Conservation (phyloP, 2,797 vertebrate genomes). For the Thaleichthys pacificus region DNA sequence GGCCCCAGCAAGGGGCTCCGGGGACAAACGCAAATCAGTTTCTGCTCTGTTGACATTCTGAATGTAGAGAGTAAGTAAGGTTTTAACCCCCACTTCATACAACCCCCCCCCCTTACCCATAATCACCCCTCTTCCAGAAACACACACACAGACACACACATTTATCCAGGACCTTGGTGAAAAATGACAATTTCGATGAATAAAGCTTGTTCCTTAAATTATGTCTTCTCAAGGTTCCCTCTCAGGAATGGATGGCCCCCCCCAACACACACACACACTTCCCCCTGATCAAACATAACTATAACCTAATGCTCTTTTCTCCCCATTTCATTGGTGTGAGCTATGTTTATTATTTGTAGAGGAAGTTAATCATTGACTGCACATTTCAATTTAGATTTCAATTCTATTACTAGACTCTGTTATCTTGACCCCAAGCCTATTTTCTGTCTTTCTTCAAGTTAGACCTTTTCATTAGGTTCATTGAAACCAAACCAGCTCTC, state of each 20-base stretch:
- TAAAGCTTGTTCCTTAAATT: constrained; percentile 15
- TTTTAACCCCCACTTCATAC: constrained; percentile 34
- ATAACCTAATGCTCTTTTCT: too few species aligned
- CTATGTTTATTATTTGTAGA: too few species aligned
- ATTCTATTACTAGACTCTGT: not conserved
- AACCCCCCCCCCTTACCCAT: constrained; percentile 20
- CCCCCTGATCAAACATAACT: too few species aligned
- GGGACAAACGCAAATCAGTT: constrained; percentile 55
- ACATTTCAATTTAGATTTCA: too few species aligned
- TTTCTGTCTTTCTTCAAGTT: too few species aligned
- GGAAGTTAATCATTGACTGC: too few species aligned
- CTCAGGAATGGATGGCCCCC: constrained; percentile 1
- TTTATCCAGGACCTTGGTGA: constrained; percentile 14
- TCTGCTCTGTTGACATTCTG: constrained; percentile 53
- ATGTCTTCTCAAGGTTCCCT: constrained; percentile 8
- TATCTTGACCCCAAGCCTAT: too few species aligned
- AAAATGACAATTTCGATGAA: constrained; percentile 24
- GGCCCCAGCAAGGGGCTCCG: constrained; percentile 28
- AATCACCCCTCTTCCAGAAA: constrained; percentile 28
- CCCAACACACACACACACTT: not conserved
- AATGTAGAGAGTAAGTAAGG: constrained; percentile 37
- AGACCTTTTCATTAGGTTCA: too few species aligned
- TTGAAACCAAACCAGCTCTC: too few species aligned
- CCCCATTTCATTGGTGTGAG: too few species aligned
- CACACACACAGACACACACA: not conserved